These are phyloP conservation scores for Stomatorhinus walkeri DNA, from an alignment of 2,797 vertebrate species.

Conservation along the genomic window DNA sequence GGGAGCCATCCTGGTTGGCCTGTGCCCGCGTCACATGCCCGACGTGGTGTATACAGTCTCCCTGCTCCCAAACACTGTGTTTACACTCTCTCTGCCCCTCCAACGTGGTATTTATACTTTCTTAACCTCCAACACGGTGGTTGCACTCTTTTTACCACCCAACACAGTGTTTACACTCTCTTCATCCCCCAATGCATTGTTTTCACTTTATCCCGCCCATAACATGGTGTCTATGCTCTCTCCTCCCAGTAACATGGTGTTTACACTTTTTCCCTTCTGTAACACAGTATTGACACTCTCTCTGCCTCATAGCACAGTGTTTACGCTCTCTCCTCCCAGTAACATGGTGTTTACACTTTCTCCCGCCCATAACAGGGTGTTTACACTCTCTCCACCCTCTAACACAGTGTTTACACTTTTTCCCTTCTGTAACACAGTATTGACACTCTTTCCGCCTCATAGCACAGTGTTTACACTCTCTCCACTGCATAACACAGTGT, in stretches of 20 bases:
- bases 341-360: no score
- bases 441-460: no score
- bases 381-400: no score
- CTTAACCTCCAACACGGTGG: not conserved
- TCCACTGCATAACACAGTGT: not conserved
- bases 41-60: not conserved
- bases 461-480: not conserved
- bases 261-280: not conserved
- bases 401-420: no score
- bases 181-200: not conserved
- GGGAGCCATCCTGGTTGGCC: conserved; percentile 46
- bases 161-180: not conserved
- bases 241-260: not conserved
- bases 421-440: not conserved
- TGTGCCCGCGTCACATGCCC: not conserved
- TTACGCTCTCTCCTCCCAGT: not conserved
- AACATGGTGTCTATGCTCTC: not conserved
- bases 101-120: not conserved
- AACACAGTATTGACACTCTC: no score
- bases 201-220: not conserved
- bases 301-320: not conserved
- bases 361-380: no score
- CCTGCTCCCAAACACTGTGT: not conserved
- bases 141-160: not conserved
- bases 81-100: not conserved